A percentile compares a stretch with the other conserved stretches of the same genome.
These are phyloP conservation scores for Gallinago media DNA, from an alignment of 2,113 vertebrate genomes.

Conservation along the genomic window DNA sequence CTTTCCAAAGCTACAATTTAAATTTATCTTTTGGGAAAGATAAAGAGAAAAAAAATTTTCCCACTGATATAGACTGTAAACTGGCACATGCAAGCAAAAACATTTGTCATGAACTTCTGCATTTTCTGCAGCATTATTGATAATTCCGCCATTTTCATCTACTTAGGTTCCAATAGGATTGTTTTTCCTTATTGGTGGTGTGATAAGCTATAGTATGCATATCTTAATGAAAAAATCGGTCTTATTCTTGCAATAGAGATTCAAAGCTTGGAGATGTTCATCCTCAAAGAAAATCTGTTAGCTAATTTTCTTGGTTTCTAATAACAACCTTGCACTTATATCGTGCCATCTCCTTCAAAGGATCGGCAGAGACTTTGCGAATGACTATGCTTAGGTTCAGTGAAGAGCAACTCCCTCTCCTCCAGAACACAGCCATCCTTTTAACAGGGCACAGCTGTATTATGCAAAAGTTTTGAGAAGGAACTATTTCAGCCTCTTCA, in stretches of 20 bases:
- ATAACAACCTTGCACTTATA: not conserved
- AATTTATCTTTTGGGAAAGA: not conserved
- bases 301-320: not conserved
- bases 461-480: not conserved
- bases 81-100: not conserved
- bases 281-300: not conserved
- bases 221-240: not conserved
- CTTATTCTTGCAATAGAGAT: not conserved
- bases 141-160: not conserved
- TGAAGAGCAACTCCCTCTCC: not conserved
- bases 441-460: not conserved
- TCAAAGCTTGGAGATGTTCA: not conserved
- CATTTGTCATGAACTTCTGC: not conserved
- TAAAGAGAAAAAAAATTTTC: not conserved
- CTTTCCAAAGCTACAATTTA: not conserved
- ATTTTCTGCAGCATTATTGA: not conserved
- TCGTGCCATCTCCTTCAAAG: not conserved
- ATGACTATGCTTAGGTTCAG: not conserved
- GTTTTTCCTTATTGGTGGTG: not conserved
- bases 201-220: not conserved
- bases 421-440: rapidly evolving
- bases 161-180: not conserved
- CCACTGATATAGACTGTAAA: not conserved
- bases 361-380: not conserved
- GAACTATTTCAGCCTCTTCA: not conserved